These are phyloP conservation scores for Amphiprion clarkii DNA, from an alignment of 2,797 vertebrate species.

Conservation along the genomic window DNA sequence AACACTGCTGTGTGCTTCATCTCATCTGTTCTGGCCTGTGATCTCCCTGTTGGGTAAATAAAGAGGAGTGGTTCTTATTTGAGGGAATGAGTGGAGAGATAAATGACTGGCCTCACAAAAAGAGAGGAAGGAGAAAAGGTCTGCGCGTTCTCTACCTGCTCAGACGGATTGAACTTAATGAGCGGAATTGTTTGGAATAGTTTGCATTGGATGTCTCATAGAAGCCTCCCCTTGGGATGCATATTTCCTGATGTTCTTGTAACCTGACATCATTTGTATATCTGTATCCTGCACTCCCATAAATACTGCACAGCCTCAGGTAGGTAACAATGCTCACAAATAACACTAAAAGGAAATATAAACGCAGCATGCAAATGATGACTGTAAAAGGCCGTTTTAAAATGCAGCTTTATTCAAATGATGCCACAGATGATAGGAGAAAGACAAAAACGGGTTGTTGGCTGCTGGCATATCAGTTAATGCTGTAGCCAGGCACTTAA, in stretches of 20 bases:
- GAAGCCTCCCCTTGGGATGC: not conserved
- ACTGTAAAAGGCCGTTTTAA: no score
- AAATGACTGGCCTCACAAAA: conserved; percentile 45
- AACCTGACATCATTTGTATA: conserved; percentile 1
- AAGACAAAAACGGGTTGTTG: no score
- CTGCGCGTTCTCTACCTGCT: not conserved
- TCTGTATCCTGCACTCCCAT: not conserved
- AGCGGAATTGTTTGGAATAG: conserved; percentile 1
- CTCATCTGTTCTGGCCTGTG: conserved; percentile 64
- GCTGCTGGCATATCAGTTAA: no score
- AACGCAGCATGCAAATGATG: no score
- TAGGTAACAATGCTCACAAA: not conserved
- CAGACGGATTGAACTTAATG: not conserved
- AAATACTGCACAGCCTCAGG: conserved; percentile 4
- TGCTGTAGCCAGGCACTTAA: no score
- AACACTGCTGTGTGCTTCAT: conserved; percentile 31
- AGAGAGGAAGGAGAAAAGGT: conserved; percentile 37
- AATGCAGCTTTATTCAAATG: no score
- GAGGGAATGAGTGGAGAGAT: conserved; percentile 57
- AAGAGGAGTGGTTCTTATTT: conserved; percentile 60
- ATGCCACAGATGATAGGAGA: no score
- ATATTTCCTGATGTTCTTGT: conserved; percentile 10
- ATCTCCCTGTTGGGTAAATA: conserved; percentile 56
- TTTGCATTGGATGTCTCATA: not conserved
- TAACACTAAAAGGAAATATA: not conserved